Conservation (phyloP, 2,797 vertebrate genomes). For the Carduelis carduelis region DNA sequence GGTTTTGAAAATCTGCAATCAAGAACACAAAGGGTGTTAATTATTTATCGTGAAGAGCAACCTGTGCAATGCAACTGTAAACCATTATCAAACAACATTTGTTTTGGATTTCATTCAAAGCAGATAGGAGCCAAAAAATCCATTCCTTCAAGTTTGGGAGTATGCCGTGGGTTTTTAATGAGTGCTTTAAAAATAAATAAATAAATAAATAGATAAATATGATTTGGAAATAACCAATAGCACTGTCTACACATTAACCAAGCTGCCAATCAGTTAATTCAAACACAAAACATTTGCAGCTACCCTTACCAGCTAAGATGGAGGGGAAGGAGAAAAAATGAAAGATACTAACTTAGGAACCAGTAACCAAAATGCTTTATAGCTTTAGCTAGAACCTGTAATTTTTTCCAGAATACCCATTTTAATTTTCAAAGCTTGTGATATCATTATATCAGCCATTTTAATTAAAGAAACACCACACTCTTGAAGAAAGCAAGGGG, state of each 20-base stretch:
- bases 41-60: conserved; percentile 63
- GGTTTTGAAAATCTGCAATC: conserved; percentile 91
- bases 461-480: background rate
- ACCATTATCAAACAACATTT: conserved; percentile 61
- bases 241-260: conserved; percentile 33
- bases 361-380: background rate
- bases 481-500: background rate
- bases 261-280: conserved; percentile 36
- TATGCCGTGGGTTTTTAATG: conserved; percentile 17
- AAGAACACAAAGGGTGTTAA: conserved; percentile 65
- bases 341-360: background rate
- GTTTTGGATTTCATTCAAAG: conserved; percentile 61
- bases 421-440: background rate
- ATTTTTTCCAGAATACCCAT: conserved; percentile 8
- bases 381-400: background rate
- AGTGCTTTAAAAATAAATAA: conserved; percentile 39
- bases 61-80: conserved; percentile 48
- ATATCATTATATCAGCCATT: background rate
- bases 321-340: background rate
- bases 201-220: background rate
- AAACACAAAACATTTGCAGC: conserved; percentile 16
- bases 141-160: conserved; percentile 48
- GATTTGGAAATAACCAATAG: conserved; percentile 47
- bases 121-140: conserved; percentile 40
- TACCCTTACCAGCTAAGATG: background rate